A percentile compares a stretch with the other conserved stretches of the same genome.
Conservation (phyloP, 1,140 invertebrate species). For the Elysia chlorotica region DNA sequence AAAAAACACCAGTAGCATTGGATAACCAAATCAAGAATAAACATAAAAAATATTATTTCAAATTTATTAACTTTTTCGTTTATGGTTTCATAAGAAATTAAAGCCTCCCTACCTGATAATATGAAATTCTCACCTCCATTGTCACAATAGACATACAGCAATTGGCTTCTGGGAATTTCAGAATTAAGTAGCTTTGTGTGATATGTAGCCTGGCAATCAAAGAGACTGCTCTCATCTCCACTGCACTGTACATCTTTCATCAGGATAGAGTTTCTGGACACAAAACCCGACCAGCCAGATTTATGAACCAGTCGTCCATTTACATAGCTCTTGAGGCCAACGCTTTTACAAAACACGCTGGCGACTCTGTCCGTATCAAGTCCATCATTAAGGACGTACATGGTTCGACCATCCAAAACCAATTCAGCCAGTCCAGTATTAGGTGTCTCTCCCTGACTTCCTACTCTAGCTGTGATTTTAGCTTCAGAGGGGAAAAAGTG, state of each 20-base stretch:
- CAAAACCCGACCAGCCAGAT: too few species aligned
- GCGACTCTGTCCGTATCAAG: conserved; percentile 44
- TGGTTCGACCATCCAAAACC: conserved; percentile 60
- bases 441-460: too few species aligned
- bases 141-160: conserved; percentile 43
- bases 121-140: conserved; percentile 36
- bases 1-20: too few species aligned
- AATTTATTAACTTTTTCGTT: too few species aligned
- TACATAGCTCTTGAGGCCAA: conserved; percentile 2
- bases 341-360: conserved; percentile 44
- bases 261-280: too few species aligned
- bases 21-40: too few species aligned
- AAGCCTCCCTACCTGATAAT: too few species aligned
- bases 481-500: too few species aligned
- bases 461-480: too few species aligned
- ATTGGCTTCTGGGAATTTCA: conserved; percentile 7
- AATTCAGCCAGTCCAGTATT: conserved; percentile 78
- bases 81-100: too few species aligned
- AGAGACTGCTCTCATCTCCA: background rate
- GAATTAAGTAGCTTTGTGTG: conserved; percentile 13
- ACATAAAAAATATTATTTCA: too few species aligned
- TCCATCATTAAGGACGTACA: conserved; percentile 32
- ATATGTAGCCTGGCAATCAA: conserved; percentile 6
- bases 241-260: background rate
- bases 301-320: too few species aligned